Conservation (phyloP, 1,140 invertebrate genomes). For the Drosophila pectinifera region DNA sequence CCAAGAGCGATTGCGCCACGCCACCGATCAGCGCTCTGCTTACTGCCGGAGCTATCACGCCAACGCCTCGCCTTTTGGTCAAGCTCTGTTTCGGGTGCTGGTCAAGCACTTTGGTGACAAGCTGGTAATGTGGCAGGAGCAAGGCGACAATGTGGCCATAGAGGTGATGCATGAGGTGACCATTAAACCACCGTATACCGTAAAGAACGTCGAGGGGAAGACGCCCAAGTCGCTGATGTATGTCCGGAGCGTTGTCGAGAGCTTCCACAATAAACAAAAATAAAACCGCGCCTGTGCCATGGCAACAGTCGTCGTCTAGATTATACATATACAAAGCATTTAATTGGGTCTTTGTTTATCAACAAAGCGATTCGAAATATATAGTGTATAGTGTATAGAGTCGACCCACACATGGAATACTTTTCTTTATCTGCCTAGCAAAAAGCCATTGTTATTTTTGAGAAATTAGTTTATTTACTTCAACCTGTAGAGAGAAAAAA, state of each 20-base stretch:
- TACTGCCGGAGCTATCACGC: slow-evolving; percentile 11
- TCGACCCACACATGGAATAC: slow-evolving; percentile 9
- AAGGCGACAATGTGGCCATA: slow-evolving; percentile 12
- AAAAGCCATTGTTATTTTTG: slow-evolving; percentile 5
- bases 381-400: too few relatives aligned
- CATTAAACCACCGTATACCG: slow-evolving; percentile 43
- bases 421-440: slow-evolving; percentile 47
- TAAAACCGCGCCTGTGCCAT: slow-evolving; percentile 11
- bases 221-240: slow-evolving; percentile 26
- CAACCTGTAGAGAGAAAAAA: not conserved
- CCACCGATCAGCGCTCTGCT: slow-evolving; percentile 12
- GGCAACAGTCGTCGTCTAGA: slow-evolving; percentile 28
- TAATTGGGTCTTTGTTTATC: slow-evolving; percentile 62
- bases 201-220: slow-evolving; percentile 23
- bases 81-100: slow-evolving; percentile 27
- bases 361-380: slow-evolving; percentile 47
- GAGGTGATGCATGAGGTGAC: slow-evolving; percentile 40
- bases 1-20: slow-evolving; percentile 33
- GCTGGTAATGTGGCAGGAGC: slow-evolving; percentile 22
- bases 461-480: slow-evolving; percentile 17
- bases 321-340: slow-evolving; percentile 12
- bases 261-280: slow-evolving; percentile 33
- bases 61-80: slow-evolving; percentile 24
- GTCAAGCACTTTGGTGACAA: slow-evolving; percentile 29
- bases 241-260: slow-evolving; percentile 31